Conservation (phyloP, 2,797 vertebrate genomes). For the Neosilurus hyrtlii region DNA sequence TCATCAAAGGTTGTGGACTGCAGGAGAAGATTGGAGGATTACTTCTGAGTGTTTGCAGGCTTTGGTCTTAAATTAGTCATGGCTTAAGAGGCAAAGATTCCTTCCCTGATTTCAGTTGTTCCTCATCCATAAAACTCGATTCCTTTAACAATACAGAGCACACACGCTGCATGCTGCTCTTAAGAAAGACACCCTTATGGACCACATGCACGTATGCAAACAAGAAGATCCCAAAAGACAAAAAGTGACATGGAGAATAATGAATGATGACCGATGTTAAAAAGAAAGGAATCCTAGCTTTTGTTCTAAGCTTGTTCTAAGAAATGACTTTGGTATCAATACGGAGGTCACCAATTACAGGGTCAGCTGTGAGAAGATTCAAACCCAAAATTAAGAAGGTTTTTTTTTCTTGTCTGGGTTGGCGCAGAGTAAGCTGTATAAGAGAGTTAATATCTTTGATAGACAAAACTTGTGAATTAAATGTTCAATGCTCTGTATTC, state of each 20-base stretch:
- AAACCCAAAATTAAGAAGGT: slow-evolving; percentile 42
- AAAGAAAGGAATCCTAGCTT: slow-evolving; percentile 14
- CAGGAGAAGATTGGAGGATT: slow-evolving; percentile 73
- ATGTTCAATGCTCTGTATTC: slow-evolving; percentile 64
- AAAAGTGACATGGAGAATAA: neutral
- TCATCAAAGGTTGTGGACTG: slow-evolving; percentile 75
- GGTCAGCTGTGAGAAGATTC: slow-evolving; percentile 29
- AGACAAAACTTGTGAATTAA: slow-evolving; percentile 69
- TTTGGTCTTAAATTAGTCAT: slow-evolving; percentile 76
- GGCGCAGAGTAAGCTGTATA: neutral
- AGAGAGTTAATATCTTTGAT: slow-evolving; percentile 46
- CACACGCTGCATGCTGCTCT: slow-evolving; percentile 11
- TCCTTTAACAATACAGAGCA: slow-evolving; percentile 30
- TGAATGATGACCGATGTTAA: slow-evolving; percentile 18
- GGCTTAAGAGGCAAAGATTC: slow-evolving; percentile 67
- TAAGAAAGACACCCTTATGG: neutral
- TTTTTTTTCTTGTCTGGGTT: neutral
- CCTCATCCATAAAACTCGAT: slow-evolving; percentile 32
- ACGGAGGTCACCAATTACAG: slow-evolving; percentile 40
- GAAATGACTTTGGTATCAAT: slow-evolving; percentile 21
- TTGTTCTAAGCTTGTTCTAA: slow-evolving; percentile 7
- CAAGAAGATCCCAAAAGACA: neutral
- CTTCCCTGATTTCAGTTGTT: slow-evolving; percentile 53
- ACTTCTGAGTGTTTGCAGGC: slow-evolving; percentile 73
- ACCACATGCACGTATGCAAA: neutral